Percentiles rank a stretch among this genome's conserved stretches.
These are phyloP conservation scores for Peromyscus melanophrys DNA, from an alignment of 2,797 vertebrate species.

Conservation along the genomic window DNA sequence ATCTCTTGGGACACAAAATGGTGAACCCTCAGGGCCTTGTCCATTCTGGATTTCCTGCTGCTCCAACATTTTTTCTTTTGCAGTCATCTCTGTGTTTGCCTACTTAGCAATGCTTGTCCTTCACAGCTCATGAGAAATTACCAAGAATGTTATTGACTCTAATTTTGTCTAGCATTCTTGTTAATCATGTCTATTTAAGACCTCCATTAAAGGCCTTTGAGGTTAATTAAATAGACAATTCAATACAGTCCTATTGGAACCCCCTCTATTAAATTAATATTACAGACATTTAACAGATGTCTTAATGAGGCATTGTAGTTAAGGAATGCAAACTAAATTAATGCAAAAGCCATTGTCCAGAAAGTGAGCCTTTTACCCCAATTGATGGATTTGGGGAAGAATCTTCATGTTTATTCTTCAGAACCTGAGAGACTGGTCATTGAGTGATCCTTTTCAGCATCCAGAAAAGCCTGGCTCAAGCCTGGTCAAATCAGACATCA, in stretches of 20 bases:
- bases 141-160: constrained; percentile 80
- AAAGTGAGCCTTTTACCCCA: constrained; percentile 76
- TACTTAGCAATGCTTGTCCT: constrained; percentile 78
- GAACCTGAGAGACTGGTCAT: neutral
- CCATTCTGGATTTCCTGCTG: rapidly evolving
- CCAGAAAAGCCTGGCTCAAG: rapidly evolving
- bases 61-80: neutral
- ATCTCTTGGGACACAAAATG: neutral
- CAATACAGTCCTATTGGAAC: constrained; percentile 87
- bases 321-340: constrained; percentile 85
- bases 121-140: constrained; percentile 84
- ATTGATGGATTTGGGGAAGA: constrained; percentile 73
- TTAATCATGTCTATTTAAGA: constrained; percentile 88
- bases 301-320: constrained; percentile 88
- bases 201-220: constrained; percentile 86
- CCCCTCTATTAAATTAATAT: constrained; percentile 89
- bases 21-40: neutral
- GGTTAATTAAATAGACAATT: constrained; percentile 89
- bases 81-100: neutral
- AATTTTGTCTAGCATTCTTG: constrained; percentile 85
- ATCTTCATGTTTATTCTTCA: constrained; percentile 73
- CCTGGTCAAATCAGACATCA: neutral
- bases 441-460: constrained; percentile 47
- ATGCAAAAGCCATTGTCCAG: constrained; percentile 82
- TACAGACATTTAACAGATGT: constrained; percentile 89